Evolutionary conservation across 2,888 invertebrate species (phyloP), one percentile per base, ranked within the genome.

Genomic region (Theristus sp.): DNA sequence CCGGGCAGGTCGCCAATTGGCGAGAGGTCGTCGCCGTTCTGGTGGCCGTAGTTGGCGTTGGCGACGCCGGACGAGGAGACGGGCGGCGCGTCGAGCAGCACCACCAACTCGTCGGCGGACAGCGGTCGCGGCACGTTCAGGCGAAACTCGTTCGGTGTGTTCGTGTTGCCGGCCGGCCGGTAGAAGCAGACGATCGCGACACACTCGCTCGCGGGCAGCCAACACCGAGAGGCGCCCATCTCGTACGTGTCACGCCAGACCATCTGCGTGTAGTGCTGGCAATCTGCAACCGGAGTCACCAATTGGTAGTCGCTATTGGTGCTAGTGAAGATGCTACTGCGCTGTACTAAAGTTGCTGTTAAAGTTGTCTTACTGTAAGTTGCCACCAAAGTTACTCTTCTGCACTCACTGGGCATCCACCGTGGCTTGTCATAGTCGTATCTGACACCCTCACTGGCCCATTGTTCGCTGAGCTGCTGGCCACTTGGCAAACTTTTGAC

Each of bases 111-210:
- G 49, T 10, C 3, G 20, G 49, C 13, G 3, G 49, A 49, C 24
- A 49, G n/a, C 24, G 49, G 49, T 3, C 49, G 49, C 3, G 49
- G 49, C 49, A 49, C 49, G n/a, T 49, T 49, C 38, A 38, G 10
- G 17, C 38, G 38, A 25, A 60, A 60, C 25, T 56, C 60, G 27
- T 27, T 47, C n/a, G 26, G 24, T 17, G 26, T 13, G 28, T 60
- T 60, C n/a, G 17, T 22, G 28, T 60, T 60, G 17, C 60, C 60
- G 24, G 27, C 67, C 0, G 72, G 72, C 22, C 71, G 65, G 60
- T 72, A 72, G 61, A 72, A 70, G 25, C 69, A 69, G 1, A 73
- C 72, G 20, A 72, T 66, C 17, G 71, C 69, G 22, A 73, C 67
- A 60, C 68, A 68, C 60, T 70, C 69, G 58, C 67, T 68, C 26